Evolutionary conservation across 2,888 invertebrate species (phyloP).

Genomic region (Amiota communis): DNA sequence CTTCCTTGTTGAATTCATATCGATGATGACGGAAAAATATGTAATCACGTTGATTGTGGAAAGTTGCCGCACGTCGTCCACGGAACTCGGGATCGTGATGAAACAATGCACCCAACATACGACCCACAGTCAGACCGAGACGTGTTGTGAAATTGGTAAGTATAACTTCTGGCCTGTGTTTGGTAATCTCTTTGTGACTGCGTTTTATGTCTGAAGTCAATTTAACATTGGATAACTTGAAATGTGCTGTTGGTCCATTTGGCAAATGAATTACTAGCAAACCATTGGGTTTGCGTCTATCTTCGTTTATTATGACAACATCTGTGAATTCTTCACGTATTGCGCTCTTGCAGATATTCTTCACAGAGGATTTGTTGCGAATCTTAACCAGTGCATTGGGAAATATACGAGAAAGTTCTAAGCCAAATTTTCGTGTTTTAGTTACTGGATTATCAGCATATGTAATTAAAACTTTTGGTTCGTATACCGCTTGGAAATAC

Average conservation of each 20-base stretch:
- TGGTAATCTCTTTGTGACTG: conserved; percentile 85
- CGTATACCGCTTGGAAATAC: conserved; percentile 88
- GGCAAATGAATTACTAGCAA: conserved; percentile 94
- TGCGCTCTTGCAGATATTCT: conserved; percentile 92
- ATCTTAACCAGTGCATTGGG: conserved; percentile 92
- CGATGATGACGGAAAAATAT: conserved; percentile 99
- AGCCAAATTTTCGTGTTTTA: conserved; percentile 93
- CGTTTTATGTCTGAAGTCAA: conserved; percentile 89
- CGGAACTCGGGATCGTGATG: conserved; percentile 96
- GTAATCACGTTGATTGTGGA: conserved; percentile 99
- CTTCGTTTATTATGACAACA: conserved; percentile 94
- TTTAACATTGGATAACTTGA: conserved; percentile 92
- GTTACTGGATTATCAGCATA: conserved; percentile 92
- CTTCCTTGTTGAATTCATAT: conserved; percentile 91
- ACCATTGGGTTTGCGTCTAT: conserved; percentile 92
- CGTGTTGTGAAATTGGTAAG: conserved; percentile 97
- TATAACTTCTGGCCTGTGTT: conserved; percentile 94
- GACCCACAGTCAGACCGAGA: conserved; percentile 89
- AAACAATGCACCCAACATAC: conserved; percentile 95
- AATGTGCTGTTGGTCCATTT: conserved; percentile 97
- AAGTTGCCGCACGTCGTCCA: conserved; percentile 94
- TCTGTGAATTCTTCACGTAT: conserved; percentile 87
- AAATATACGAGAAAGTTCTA: conserved; percentile 91
- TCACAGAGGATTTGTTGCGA: conserved; percentile 91
- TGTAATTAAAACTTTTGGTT: conserved; percentile 97